Evolutionary conservation across 1,140 invertebrate species (phyloP), one percentile per base, ranked within the genome.

Genomic region (Halyomorpha halys): DNA sequence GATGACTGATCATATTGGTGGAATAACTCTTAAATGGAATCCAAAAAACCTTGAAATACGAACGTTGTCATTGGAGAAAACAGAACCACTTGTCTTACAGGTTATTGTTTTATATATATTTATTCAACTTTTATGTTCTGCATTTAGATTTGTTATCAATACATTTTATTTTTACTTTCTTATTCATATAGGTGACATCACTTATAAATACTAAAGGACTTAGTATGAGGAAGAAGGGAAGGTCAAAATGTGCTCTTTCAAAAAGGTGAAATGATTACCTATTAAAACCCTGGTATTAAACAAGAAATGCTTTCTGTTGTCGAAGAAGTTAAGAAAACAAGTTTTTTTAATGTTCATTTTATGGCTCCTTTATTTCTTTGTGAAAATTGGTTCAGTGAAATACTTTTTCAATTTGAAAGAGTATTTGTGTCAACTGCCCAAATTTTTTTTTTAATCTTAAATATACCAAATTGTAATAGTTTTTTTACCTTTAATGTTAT

Each of bases 21-120:
- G 53, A 25, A 80, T 86, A 39, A 80, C 82, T 45, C 76, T 90
- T 44, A 90, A 90, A 80, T 96, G 94, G 94, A 93, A 97, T 78
- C 93, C 94, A 53, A 97, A 96, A 75, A 97, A 97, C 78, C 77
- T 98, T 70, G 94, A 98, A 80, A 98, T 98, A 64, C 82, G 92
- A 34, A 97, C 95, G n/a, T 92, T 94, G 82, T 96, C 94, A 0
- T 94, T 98, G 45, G 94, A 98, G 73, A 90, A 95, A 72, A 97
- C 94, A 65, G 94, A 98, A 74, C 94, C 95, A 1, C 76, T 98
- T 14, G 94, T 98, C 59, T 79, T 97, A 65, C 94, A 98, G 82
- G 94, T 97, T 68, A 67, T 71, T 70, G 34, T 11, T 23, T 25
- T 34, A 15, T 1, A 19, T 3, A 1, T 23, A 9, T 27, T 19